Conservation (phyloP, 2,113 vertebrate species). For the Cepphus grylle region DNA sequence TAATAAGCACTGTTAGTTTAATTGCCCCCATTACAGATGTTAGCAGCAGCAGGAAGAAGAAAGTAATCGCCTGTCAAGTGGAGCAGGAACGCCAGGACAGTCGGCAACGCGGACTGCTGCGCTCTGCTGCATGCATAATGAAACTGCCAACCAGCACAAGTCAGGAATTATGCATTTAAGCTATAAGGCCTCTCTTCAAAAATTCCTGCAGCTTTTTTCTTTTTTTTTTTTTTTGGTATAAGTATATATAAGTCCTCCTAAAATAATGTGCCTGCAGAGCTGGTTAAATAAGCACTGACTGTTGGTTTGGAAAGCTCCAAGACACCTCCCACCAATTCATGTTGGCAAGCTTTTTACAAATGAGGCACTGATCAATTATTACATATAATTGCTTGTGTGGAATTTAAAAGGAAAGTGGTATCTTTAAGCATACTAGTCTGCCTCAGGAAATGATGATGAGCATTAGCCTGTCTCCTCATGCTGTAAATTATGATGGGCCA, state of each 20-base stretch:
- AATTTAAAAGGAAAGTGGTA: neutral
- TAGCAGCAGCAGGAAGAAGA: neutral
- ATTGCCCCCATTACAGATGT: neutral
- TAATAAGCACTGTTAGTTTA: neutral
- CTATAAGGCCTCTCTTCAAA: neutral
- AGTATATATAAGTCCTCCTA: neutral
- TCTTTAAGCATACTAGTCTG: neutral
- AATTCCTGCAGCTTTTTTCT: neutral
- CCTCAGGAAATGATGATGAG: neutral
- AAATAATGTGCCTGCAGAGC: neutral
- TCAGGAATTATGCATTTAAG: neutral
- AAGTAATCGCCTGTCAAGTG: neutral
- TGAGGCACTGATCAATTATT: neutral
- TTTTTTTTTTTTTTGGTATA: neutral
- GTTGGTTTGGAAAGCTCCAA: neutral
- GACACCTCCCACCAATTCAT: neutral
- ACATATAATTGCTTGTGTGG: neutral
- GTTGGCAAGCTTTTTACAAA: neutral
- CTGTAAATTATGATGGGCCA: neutral
- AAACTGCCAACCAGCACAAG: neutral
- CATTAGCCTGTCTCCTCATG: neutral
- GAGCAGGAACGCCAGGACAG: neutral
- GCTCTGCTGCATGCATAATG: neutral
- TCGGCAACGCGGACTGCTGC: neutral
- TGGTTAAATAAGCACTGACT: neutral